These are phyloP conservation scores for Luffia ferchaultella DNA, from an alignment of 2,888 invertebrate genomes.

Conservation along the genomic window DNA sequence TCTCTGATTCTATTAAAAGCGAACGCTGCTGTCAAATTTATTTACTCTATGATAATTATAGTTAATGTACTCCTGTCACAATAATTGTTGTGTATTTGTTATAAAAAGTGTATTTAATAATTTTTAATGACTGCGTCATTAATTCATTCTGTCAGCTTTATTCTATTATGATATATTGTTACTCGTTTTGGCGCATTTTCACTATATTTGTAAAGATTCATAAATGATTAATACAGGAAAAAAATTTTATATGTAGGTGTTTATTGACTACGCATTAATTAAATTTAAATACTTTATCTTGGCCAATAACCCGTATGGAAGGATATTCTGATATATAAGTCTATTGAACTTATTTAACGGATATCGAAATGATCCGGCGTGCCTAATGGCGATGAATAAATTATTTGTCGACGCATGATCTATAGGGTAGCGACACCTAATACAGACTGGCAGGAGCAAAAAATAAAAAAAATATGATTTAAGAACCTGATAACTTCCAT, in stretches of 20 bases:
- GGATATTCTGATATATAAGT: conserved; percentile 33
- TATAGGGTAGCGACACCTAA: neutral
- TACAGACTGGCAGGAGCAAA: neutral
- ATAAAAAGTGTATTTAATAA: no score
- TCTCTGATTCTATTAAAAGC: no score
- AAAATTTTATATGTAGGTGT: neutral
- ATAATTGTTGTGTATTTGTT: no score
- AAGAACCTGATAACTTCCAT: no score
- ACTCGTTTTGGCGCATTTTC: neutral
- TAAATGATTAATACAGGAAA: neutral
- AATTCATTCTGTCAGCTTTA: no score
- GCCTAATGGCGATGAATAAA: conserved; percentile 10
- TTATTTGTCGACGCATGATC: conserved; percentile 4
- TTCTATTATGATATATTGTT: neutral
- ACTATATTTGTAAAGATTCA: neutral
- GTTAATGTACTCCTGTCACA: no score
- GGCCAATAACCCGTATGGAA: conserved; percentile 9
- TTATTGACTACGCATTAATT: neutral
- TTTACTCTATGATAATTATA: no score
- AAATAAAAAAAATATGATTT: no score
- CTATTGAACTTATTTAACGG: conserved; percentile 37
- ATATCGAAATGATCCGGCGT: conserved; percentile 17
- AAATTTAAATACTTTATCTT: neutral
- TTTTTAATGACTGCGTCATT: no score
- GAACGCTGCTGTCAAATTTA: no score